Evolutionary conservation across 2,113 vertebrate genomes (phyloP).

Genomic region (Chascanopsetta lugubris): DNA sequence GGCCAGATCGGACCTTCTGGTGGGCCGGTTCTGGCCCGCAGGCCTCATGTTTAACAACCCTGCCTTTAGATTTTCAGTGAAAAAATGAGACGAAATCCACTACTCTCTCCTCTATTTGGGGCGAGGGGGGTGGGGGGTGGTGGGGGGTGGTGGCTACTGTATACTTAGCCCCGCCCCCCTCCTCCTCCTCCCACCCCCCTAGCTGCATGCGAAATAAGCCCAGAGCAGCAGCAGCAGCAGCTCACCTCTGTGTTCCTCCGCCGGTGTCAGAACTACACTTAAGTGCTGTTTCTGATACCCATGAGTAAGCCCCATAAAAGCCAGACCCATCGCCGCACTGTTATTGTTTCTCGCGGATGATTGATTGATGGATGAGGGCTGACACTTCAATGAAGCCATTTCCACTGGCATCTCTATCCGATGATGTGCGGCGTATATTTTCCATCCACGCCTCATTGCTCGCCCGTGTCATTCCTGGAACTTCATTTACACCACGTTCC

Average conservation of each 20-base stretch:
- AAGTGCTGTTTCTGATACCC: conserved; percentile 98
- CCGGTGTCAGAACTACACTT: conserved; percentile 96
- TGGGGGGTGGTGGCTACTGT: conserved; percentile 15
- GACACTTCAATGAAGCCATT: conserved; percentile 99
- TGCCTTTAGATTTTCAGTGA: not conserved
- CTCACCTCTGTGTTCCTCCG: conserved; percentile 85
- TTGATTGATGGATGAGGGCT: conserved; percentile 99
- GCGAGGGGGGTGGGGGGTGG: not conserved
- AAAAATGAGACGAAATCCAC: conserved; percentile 18
- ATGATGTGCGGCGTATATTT: conserved; percentile 99
- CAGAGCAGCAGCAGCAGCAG: no score
- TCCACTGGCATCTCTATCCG: conserved; percentile 99
- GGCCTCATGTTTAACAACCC: no score
- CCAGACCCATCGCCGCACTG: conserved; percentile 88
- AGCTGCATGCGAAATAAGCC: conserved; percentile 90
- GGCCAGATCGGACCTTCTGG: no score
- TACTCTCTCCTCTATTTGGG: conserved; percentile 33
- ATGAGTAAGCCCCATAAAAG: conserved; percentile 99
- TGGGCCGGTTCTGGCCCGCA: no score
- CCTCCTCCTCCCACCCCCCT: conserved; percentile 44
- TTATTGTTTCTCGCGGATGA: conserved; percentile 99
- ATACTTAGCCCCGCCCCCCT: conserved; percentile 52
- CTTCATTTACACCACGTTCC: conserved; percentile 99
- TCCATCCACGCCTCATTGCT: conserved; percentile 99
- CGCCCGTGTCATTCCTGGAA: conserved; percentile 99